A percentile compares a stretch with the other conserved stretches of the same genome.
Conservation (phyloP, 1,140 invertebrate species). For the Gryllus bimaculatus region DNA sequence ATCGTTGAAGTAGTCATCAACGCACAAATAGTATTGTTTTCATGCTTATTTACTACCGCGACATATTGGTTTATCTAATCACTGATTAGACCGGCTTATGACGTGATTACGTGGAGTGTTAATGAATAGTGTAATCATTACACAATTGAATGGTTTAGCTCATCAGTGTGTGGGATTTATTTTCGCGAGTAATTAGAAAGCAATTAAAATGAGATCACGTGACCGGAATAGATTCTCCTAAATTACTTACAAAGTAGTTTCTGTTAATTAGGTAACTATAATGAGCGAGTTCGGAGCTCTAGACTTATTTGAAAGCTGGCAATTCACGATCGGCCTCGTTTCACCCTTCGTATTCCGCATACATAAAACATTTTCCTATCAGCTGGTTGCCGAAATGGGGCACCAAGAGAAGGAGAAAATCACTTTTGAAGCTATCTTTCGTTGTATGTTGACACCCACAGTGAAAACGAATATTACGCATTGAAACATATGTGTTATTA, state of each 20-base stretch:
- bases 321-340: background rate
- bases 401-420: too few relatives aligned
- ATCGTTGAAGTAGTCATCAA: background rate
- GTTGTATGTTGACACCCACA: too few relatives aligned
- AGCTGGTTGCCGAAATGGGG: background rate
- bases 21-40: background rate
- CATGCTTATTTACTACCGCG: background rate
- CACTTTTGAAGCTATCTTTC: too few relatives aligned
- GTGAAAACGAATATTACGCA: background rate
- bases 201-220: background rate
- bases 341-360: background rate
- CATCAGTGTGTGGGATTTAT: background rate
- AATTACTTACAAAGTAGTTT: conserved; percentile 6
- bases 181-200: background rate
- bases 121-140: conserved; percentile 6
- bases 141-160: conserved; percentile 1
- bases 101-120: background rate
- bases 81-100: background rate
- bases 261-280: background rate
- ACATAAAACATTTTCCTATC: background rate
- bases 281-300: background rate
- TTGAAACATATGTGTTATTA: too few relatives aligned
- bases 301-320: background rate
- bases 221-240: background rate
- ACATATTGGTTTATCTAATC: conserved; percentile 5